Conservation (phyloP, 2,113 vertebrate genomes). For the Urocitellus parryii region DNA sequence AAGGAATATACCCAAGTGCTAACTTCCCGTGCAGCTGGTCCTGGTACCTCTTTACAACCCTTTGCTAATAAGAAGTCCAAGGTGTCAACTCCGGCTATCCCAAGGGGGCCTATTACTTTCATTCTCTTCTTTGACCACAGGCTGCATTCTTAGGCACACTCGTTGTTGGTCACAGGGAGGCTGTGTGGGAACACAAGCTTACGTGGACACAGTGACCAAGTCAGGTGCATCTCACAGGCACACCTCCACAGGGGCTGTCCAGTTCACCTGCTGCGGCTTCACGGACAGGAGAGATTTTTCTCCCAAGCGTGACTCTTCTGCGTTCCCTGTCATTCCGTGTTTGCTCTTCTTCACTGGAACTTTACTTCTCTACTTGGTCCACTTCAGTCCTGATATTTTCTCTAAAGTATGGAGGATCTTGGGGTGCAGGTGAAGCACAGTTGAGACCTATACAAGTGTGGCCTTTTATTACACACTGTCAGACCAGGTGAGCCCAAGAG, state of each 20-base stretch:
- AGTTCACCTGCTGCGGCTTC: neutral
- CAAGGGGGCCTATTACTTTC: slow-evolving; percentile 1
- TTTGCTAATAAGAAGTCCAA: neutral
- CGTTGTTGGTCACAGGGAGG: neutral
- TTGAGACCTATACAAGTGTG: neutral
- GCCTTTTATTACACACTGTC: neutral
- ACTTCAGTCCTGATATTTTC: neutral
- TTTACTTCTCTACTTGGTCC: neutral
- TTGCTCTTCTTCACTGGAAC: neutral
- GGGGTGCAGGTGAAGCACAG: neutral
- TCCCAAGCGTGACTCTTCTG: neutral
- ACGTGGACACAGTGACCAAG: neutral
- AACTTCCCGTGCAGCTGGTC: neutral
- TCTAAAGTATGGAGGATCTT: neutral
- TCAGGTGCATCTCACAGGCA: neutral
- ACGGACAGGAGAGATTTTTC: neutral
- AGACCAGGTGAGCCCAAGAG: neutral
- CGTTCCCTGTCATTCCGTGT: neutral
- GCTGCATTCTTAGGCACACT: neutral
- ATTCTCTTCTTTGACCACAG: neutral
- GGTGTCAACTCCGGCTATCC: neutral
- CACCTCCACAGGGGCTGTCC: neutral
- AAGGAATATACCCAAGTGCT: neutral
- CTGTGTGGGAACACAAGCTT: neutral
- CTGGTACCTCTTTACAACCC: neutral